Percentiles rank a stretch among this genome's conserved stretches.
These are phyloP conservation scores for Lepidurus packardi DNA, from an alignment of 1,140 invertebrate genomes.

Conservation along the genomic window DNA sequence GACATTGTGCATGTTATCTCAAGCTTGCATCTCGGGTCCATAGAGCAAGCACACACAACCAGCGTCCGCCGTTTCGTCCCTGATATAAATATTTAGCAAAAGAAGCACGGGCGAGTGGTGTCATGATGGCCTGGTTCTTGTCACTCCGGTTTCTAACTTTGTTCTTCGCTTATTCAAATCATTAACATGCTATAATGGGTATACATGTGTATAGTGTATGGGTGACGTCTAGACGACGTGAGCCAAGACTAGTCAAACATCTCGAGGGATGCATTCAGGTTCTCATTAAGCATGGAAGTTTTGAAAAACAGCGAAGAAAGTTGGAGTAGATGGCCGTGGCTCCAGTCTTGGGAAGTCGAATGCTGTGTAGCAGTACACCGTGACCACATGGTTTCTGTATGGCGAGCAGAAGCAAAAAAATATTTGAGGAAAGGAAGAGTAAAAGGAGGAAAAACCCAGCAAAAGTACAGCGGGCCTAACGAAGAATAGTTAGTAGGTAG, in stretches of 20 bases:
- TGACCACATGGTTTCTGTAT: conserved; percentile 15
- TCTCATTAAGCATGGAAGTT: neutral
- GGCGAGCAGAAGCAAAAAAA: neutral
- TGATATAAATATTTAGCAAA: neutral
- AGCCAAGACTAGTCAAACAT: neutral
- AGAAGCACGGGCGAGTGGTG: neutral
- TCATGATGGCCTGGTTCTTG: conserved; percentile 5
- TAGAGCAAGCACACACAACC: neutral
- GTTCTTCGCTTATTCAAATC: conserved; percentile 6
- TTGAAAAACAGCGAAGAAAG: neutral
- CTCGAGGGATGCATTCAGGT: neutral
- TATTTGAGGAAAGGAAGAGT: conserved; percentile 17
- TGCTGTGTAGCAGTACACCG: neutral
- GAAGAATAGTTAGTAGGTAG: conserved; percentile 15
- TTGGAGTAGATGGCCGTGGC: neutral
- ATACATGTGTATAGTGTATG: neutral
- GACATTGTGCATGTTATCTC: conserved; percentile 17
- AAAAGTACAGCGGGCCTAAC: neutral
- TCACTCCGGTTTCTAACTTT: neutral
- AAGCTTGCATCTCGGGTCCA: neutral
- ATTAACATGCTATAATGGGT: conserved; percentile 15
- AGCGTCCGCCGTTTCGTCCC: neutral
- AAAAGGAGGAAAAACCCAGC: neutral
- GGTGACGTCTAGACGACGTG: conserved; percentile 2
- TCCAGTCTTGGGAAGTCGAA: neutral